Evolutionary conservation across 1,140 invertebrate genomes (phyloP).

Genomic region (Muscidifurax raptorellus): DNA sequence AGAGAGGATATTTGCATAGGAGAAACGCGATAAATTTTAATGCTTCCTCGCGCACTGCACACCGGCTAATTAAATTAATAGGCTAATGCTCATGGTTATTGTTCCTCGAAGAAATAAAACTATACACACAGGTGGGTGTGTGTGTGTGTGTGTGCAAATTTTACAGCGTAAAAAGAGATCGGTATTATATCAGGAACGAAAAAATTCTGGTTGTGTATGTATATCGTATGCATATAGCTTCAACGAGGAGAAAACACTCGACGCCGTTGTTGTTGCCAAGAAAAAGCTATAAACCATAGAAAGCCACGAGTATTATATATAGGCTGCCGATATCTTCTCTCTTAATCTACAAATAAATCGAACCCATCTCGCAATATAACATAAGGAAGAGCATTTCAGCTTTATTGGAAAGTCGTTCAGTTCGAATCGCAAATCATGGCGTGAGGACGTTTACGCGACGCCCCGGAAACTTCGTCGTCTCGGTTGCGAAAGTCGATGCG

Average conservation of each 20-base stretch:
- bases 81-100: background rate
- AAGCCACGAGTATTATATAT: background rate
- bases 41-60: background rate
- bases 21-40: background rate
- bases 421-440: slow-evolving; percentile 11
- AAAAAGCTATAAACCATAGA: background rate
- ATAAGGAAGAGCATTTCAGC: background rate
- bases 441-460: background rate
- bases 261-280: too few relatives aligned
- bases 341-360: background rate
- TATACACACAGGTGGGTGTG: background rate
- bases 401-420: slow-evolving; percentile 17
- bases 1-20: background rate
- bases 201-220: background rate
- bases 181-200: background rate
- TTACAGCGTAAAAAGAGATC: too few relatives aligned
- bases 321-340: background rate
- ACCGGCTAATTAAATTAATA: background rate
- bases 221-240: too few relatives aligned
- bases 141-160: background rate
- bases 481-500: background rate
- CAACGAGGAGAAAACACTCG: background rate
- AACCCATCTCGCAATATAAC: background rate
- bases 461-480: background rate
- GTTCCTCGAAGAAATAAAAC: background rate